phyloP scores from a whole-genome alignment of 2,113 vertebrate species.

The Opisthocomus hoazin region DNA sequence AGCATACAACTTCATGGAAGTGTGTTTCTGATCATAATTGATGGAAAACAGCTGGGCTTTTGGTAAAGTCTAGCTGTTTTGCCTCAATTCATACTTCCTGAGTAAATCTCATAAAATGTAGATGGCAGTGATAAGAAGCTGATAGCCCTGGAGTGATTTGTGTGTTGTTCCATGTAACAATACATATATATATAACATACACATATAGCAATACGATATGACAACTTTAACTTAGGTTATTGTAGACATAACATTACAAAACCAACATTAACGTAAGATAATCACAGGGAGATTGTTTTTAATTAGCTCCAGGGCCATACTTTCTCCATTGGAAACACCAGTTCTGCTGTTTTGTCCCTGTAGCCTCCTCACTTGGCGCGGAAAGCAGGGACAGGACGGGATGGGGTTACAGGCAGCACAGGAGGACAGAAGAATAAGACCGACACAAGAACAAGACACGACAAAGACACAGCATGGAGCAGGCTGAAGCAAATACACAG shows the following conservation, averaged over 20 bases:
- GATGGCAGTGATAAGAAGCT: background rate
- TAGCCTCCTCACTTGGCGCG: background rate
- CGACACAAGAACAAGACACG: background rate
- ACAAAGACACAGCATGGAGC: background rate
- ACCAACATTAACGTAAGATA: background rate
- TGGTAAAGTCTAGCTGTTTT: background rate
- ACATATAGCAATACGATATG: background rate
- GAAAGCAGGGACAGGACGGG: background rate
- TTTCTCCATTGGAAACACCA: background rate
- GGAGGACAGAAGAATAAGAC: too few species aligned
- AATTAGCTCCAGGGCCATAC: background rate
- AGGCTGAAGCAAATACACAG: background rate
- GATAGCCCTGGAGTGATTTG: background rate
- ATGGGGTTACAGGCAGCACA: background rate
- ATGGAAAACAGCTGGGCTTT: background rate
- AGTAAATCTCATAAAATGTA: background rate
- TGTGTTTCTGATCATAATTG: background rate
- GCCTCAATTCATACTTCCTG: background rate
- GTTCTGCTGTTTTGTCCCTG: background rate
- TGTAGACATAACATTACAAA: background rate
- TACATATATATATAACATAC: background rate
- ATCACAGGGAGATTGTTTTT: background rate
- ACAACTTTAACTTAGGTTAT: background rate
- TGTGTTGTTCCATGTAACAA: background rate
- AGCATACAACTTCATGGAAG: background rate